Conservation (phyloP, 2,888 invertebrate species). For the Caenorhabditis sp. region DNA sequence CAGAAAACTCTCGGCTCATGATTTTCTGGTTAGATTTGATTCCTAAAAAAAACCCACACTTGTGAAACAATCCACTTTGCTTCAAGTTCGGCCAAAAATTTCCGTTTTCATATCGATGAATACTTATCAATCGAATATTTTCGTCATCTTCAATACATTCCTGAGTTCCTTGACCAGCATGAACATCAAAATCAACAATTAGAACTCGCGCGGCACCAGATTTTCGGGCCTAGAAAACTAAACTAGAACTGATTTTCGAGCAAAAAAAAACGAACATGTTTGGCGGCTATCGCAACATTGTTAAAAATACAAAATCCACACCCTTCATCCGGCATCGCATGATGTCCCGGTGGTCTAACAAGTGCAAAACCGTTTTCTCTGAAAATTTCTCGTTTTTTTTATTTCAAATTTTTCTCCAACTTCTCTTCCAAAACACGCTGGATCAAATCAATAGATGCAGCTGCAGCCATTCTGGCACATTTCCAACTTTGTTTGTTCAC, state of each 20-base stretch:
- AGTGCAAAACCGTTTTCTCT: slow-evolving; percentile 86
- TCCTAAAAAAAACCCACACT: no score
- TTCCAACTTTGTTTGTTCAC: slow-evolving; percentile 59
- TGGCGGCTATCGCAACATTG: slow-evolving; percentile 91
- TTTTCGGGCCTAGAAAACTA: background rate
- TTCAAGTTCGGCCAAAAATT: slow-evolving; percentile 80
- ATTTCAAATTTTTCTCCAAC: slow-evolving; percentile 13
- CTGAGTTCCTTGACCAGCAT: slow-evolving; percentile 64
- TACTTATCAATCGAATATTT: slow-evolving; percentile 83
- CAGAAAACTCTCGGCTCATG: no score
- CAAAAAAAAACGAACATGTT: slow-evolving; percentile 38
- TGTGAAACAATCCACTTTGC: slow-evolving; percentile 56
- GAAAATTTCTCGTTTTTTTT: background rate
- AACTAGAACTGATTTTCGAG: background rate
- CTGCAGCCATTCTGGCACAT: slow-evolving; percentile 54
- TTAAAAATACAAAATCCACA: slow-evolving; percentile 97
- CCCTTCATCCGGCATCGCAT: slow-evolving; percentile 82
- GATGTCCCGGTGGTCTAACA: slow-evolving; percentile 89
- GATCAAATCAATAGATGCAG: slow-evolving; percentile 49
- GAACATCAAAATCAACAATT: slow-evolving; percentile 87
- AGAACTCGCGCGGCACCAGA: slow-evolving; percentile 77
- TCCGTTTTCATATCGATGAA: slow-evolving; percentile 88
- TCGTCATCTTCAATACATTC: slow-evolving; percentile 48
- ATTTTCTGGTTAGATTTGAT: no score
- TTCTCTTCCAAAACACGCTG: slow-evolving; percentile 25